Evolutionary conservation across 1,140 invertebrate species (phyloP), one percentile per base, ranked within the genome.

Genomic region (honey bee (Apis mellifera)): DNA sequence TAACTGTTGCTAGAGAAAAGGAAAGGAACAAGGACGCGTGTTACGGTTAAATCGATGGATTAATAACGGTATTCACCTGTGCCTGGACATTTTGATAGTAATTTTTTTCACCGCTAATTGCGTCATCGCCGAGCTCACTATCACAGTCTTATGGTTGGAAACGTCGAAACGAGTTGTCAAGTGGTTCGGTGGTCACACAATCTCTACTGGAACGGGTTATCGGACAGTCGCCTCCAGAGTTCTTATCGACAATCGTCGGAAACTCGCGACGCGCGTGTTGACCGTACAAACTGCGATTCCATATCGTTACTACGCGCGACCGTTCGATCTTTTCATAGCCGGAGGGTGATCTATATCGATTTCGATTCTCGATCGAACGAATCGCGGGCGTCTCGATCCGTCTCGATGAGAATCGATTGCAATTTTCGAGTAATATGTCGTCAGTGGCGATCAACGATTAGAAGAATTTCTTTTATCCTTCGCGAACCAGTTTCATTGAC

Each of bases 121-220:
- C 86, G 72, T 86, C 81, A 84, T 55, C 60, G n/a, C n/a, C n/a
- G 32, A 19, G 17, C 21, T 55, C 62, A 15, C 59, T 86, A 19
- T 85, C 85, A 70, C 57, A 69, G 48, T 71, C 70, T 23, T 48
- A 64, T 48, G 64, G 60, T 75, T 32, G n/a, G 59, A 70, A 76
- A 84, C 66, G 54, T 77, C 73, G 64, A 86, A 86, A 84, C 85
- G 68, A 66, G 73, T 86, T 86, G 71, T 68, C 55, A 55, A 68
- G 59, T 54, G 71, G 72, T 48, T 65, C 64, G 64, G 55, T 21
- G 66, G 48, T 55, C 70, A 60, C 54, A 66, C 84, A 86, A 86
- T 86, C 86, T 84, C 81, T 55, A 48, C 57, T 76, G 62, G 77
- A 87, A 82, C 85, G 85, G 83, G 83, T 88, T 87, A 87, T 88